These are phyloP conservation scores for Aleiodes leptofemur DNA, from an alignment of 2,888 invertebrate genomes.

Conservation along the genomic window DNA sequence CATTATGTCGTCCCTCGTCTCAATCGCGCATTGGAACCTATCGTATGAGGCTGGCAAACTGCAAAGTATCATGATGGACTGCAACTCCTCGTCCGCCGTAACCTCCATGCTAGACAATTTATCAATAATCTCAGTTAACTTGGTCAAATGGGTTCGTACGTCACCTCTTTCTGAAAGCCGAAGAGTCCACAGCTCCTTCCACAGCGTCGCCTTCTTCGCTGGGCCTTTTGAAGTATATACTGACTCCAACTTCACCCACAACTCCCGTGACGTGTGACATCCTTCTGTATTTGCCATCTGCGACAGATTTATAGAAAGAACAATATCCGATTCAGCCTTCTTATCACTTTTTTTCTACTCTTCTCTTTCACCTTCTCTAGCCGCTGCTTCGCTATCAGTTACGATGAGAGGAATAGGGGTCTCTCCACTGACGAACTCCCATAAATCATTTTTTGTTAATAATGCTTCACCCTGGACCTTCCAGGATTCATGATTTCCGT, in stretches of 20 bases:
- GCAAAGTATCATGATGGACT: slow-evolving; percentile 42
- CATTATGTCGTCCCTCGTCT: slow-evolving; percentile 45
- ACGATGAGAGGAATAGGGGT: slow-evolving; percentile 10
- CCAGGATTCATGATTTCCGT: slow-evolving; percentile 40
- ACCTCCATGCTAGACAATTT: slow-evolving; percentile 37
- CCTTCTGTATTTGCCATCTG: no score
- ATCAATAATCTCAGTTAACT: slow-evolving; percentile 43
- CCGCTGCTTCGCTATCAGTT: neutral
- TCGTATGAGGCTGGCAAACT: slow-evolving; percentile 47
- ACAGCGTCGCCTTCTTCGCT: slow-evolving; percentile 51
- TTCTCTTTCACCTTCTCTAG: neutral
- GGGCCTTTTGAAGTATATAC: slow-evolving; percentile 51
- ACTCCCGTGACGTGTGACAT: slow-evolving; percentile 45
- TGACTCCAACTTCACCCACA: slow-evolving; percentile 50
- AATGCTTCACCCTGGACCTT: slow-evolving; percentile 34
- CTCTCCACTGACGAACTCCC: slow-evolving; percentile 39
- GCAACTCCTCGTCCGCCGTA: slow-evolving; percentile 34
- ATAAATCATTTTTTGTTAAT: slow-evolving; percentile 43
- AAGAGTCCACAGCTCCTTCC: slow-evolving; percentile 47
- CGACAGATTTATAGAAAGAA: no score
- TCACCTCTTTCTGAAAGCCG: slow-evolving; percentile 42
- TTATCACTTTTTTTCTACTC: slow-evolving; percentile 33
- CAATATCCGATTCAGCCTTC: slow-evolving; percentile 44
- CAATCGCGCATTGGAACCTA: slow-evolving; percentile 46
- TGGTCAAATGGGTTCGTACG: slow-evolving; percentile 31